phyloP scores from a whole-genome alignment of 2,888 invertebrate genomes.

The Globia sparganii region DNA sequence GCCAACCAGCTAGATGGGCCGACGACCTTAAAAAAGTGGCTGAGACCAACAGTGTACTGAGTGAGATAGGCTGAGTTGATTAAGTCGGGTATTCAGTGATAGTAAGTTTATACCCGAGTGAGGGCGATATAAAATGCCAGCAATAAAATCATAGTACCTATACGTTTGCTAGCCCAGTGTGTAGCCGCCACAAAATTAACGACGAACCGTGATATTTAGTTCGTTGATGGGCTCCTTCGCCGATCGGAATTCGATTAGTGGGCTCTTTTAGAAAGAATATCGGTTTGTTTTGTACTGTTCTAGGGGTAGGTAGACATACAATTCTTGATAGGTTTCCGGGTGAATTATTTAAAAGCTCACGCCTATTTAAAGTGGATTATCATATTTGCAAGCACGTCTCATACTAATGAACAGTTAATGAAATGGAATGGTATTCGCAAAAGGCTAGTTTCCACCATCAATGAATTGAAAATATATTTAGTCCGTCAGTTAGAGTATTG shows the following conservation, averaged over 20 bases:
- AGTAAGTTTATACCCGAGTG: too few species aligned
- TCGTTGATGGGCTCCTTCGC: constrained; percentile 53
- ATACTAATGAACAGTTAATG: not conserved
- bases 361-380: not conserved
- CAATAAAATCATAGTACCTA: not conserved
- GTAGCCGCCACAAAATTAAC: constrained; percentile 39
- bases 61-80: too few species aligned
- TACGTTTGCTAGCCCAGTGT: constrained; percentile 19
- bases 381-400: not conserved
- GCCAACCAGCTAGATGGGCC: too few species aligned
- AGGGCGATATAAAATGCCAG: too few species aligned
- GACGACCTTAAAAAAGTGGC: too few species aligned
- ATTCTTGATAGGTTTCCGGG: not conserved
- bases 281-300: constrained; percentile 6
- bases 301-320: not conserved
- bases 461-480: too few species aligned
- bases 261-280: constrained; percentile 30
- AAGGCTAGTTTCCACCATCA: too few species aligned
- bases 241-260: constrained; percentile 63
- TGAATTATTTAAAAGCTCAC: not conserved
- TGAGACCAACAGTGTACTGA: too few species aligned
- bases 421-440: not conserved
- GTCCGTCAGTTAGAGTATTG: too few species aligned
- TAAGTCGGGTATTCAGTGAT: too few species aligned
- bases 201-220: constrained; percentile 61